Evolutionary conservation across 2,113 vertebrate species (phyloP), one percentile per base, ranked within the genome.

Genomic region (Dendropsophus ebraccatus): DNA sequence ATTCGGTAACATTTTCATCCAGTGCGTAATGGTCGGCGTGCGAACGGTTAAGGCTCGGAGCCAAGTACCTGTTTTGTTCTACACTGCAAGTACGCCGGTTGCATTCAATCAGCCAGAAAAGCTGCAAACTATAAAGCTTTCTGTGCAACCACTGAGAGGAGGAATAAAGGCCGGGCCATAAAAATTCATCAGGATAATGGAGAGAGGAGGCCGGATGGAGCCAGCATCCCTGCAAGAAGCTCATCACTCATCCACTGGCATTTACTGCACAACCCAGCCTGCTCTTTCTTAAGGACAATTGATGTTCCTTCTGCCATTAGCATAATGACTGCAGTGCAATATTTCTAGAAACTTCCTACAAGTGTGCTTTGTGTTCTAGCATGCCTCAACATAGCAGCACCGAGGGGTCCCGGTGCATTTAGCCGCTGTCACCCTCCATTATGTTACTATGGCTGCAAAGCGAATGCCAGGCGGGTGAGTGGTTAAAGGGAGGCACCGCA

Each of bases 211-310:
- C 88, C 89, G 90, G 62, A 93, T 94, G 95, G 92, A 93, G 94
- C 94, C 94, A 92, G 93, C 89, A 92, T 94, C 94, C 89, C 91
- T 93, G 94, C 95, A 95, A 95, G 95, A 94, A 95, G 94, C 93
- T 94, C 94, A 95, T 97, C 96, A 96, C 93, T 96, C 96, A 96
- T 95, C 91, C 92, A 90, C 91, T 97, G 96, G 95, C 96, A 96
- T 97, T 96, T 96, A 96, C 95, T 95, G 95, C 94, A 94, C 94
- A 94, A 95, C 96, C 96, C 95, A 96, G 96, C 96, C 95, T 94
- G 91, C 94, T 94, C 94, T 95, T 95, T 95, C 96, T 96, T 96
- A 96, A 97, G 96, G 96, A 97, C 96, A 96, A 96, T 96, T 96
- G 95, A 95, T 96, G 96, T 96, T 96, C 95, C 94, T 95, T 93